phyloP scores from a whole-genome alignment of 2,888 invertebrate species.

The Trichopoda pennipes region DNA sequence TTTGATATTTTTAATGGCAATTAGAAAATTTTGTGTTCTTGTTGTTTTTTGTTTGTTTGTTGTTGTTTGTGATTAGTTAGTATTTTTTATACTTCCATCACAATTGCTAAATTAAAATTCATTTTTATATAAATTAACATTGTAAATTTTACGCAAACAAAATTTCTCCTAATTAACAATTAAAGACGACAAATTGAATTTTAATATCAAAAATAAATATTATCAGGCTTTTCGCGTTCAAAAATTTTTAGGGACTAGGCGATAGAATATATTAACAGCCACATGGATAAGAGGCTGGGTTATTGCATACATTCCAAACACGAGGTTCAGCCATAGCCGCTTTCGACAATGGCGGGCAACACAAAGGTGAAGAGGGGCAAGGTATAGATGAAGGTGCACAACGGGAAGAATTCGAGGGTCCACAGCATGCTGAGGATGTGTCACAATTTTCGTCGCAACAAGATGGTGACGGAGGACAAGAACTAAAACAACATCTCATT shows the following conservation, averaged over 20 bases:
- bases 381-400: constrained; percentile 76
- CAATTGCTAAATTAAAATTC: no score
- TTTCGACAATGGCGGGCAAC: constrained; percentile 76
- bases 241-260: no score
- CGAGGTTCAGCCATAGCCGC: constrained; percentile 78
- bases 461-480: constrained; percentile 31
- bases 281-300: constrained; percentile 78
- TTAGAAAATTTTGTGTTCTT: constrained; percentile 33
- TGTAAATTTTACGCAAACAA: no score
- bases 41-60: no score
- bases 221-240: no score
- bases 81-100: not conserved
- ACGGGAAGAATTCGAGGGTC: constrained; percentile 70
- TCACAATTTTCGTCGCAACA: constrained; percentile 61
- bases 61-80: not conserved
- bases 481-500: constrained; percentile 71
- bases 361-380: constrained; percentile 75
- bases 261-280: no score
- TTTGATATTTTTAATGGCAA: constrained; percentile 53
- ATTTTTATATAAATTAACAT: no score
- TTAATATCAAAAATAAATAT: no score
- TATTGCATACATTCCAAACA: constrained; percentile 81
- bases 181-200: no score
- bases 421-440: constrained; percentile 66
- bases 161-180: no score